Base-by-base conservation (phyloP, 2,888 invertebrate genomes). In the Disparrhopalites patrizii region DNA sequence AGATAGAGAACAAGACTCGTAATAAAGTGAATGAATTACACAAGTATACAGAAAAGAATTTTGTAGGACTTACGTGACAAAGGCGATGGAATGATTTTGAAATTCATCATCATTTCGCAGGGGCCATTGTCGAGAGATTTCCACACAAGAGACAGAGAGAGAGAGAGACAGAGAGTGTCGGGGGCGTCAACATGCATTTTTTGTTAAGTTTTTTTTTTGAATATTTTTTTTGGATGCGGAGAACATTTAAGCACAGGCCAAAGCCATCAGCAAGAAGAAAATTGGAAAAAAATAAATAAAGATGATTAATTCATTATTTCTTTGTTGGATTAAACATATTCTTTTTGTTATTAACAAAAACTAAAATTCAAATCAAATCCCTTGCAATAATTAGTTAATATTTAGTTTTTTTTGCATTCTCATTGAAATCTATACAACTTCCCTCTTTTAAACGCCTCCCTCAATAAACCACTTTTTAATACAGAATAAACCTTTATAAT, bases 201-300 rank as follows among this genome's bases (percentile, higher is more conserved):
- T 58, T 65, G 56, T 64, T 31, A 62, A 61, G 50, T 61, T 67
- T 61, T 38, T n/a, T n/a, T 64, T 61, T 55, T 62, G 63, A 66
- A 68, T 63, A 58, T 40, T 56, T 38, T 47, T 62, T 67, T 68
- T 66, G 67, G 70, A 69, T 70, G 72, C 69, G 73, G 70, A 73
- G 74, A 70, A 72, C 65, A 72, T 62, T 72, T 69, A 74, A 74
- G 74, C 74, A 72, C 71, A 74, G 70, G 74, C 74, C 72, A 74
- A 73, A 74, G 71, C 71, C 72, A 73, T 68, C 70, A 72, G 72
- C 72, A 72, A 71, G 70, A 70, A 70, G 64, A 63, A 63, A 65
- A 31, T 61, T 61, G 27, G 61, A 47, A 66, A 66, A 54, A 65
- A 56, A 58, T n/a, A n/a, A n/a, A n/a, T n/a, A n/a, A 27, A 61